Percentiles rank a stretch among this genome's conserved stretches.
Conservation (phyloP, 2,797 vertebrate species). For the Sylvilagus floridanus region DNA sequence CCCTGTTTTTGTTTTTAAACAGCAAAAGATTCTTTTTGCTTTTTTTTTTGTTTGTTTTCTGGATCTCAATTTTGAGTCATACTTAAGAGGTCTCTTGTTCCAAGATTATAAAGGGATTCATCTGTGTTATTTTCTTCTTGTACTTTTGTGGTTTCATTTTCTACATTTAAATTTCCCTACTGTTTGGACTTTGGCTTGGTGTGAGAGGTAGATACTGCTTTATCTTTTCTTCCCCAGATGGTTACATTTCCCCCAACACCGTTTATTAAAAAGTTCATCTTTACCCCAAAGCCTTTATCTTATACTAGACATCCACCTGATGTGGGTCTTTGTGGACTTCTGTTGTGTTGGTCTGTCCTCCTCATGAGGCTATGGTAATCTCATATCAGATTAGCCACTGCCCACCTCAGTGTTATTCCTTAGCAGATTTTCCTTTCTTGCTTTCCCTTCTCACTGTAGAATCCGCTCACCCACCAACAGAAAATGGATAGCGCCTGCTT, state of each 20-base stretch:
- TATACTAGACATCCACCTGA: background rate
- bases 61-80: background rate
- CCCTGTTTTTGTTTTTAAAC: background rate
- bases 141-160: background rate
- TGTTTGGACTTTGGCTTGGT: background rate
- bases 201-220: background rate
- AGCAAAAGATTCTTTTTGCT: background rate
- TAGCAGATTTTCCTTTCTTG: conserved; percentile 17
- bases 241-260: background rate
- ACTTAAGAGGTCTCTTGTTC: background rate
- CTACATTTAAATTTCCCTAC: background rate
- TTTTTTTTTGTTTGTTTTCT: background rate
- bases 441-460: conserved; percentile 1
- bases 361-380: background rate
- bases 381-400: background rate
- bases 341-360: background rate
- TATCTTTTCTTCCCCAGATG: background rate
- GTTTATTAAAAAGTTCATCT: background rate
- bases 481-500: background rate
- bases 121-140: background rate
- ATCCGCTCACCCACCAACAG: background rate
- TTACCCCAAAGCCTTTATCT: background rate
- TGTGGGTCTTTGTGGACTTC: background rate
- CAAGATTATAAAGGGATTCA: conserved; percentile 26
- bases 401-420: background rate